Conservation (phyloP, 2,797 vertebrate species). For the Petrocephalus schoutedeni region DNA sequence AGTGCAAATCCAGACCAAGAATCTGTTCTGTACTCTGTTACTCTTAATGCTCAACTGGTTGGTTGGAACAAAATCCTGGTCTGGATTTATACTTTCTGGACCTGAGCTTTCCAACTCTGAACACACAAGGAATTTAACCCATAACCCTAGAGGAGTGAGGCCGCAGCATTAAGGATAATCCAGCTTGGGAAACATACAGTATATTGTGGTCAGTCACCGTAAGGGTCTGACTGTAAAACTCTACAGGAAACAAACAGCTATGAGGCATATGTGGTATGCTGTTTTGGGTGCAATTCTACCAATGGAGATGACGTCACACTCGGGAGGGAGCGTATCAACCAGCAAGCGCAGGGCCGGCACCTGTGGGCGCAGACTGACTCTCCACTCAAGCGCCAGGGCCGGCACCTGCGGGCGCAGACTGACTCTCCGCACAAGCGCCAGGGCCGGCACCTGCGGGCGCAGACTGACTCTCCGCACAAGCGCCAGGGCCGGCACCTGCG, state of each 20-base stretch:
- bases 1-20: neutral
- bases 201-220: neutral
- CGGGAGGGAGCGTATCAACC: neutral
- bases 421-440: neutral
- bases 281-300: neutral
- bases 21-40: neutral
- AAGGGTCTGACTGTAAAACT: neutral
- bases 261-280: neutral
- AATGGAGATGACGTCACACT: neutral
- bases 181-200: neutral
- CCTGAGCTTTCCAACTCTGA: neutral
- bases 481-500: neutral
- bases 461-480: neutral
- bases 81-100: neutral
- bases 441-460: no score
- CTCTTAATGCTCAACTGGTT: neutral
- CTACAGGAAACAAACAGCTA: neutral
- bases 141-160: neutral
- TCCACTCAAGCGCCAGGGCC: neutral
- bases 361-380: neutral
- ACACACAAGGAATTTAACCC: neutral
- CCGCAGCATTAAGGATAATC: neutral
- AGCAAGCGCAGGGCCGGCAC: no score
- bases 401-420: neutral
- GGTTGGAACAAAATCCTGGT: neutral